Conservation (phyloP, 2,888 invertebrate genomes). For the Siphlonurus alternatus region DNA sequence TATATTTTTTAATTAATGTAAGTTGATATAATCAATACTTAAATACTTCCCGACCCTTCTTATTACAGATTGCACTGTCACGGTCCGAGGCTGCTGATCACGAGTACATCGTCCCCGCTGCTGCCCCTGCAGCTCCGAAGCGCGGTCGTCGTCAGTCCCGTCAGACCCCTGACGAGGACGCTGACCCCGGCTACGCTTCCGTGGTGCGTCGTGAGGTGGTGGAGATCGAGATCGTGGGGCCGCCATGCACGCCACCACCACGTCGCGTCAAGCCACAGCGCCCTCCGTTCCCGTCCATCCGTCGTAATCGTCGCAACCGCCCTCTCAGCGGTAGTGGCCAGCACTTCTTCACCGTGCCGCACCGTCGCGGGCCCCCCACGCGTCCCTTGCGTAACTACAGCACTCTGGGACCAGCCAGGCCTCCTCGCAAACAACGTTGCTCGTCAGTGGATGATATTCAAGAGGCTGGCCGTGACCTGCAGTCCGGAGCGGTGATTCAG, state of each 20-base stretch:
- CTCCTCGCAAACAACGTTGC: slow-evolving; percentile 34
- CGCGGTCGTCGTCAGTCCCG: slow-evolving; percentile 14
- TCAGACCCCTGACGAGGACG: slow-evolving; percentile 13
- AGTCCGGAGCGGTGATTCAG: slow-evolving; percentile 56
- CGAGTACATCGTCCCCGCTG: slow-evolving; percentile 17
- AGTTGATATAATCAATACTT: too few relatives aligned
- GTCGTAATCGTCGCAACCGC: slow-evolving; percentile 24
- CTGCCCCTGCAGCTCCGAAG: slow-evolving; percentile 18
- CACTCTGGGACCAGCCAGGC: slow-evolving; percentile 38
- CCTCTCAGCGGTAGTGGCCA: neutral
- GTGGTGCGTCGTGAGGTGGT: slow-evolving; percentile 40
- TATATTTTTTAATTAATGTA: too few relatives aligned
- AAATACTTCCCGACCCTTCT: too few relatives aligned
- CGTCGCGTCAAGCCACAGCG: slow-evolving; percentile 32
- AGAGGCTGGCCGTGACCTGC: slow-evolving; percentile 34
- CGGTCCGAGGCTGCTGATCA: slow-evolving; percentile 9
- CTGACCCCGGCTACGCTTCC: slow-evolving; percentile 48
- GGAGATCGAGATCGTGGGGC: slow-evolving; percentile 20
- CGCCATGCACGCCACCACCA: slow-evolving; percentile 43
- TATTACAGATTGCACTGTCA: too few relatives aligned
- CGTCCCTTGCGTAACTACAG: slow-evolving; percentile 42
- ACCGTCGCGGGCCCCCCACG: slow-evolving; percentile 31
- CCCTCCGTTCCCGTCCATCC: slow-evolving; percentile 17
- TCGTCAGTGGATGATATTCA: slow-evolving; percentile 6
- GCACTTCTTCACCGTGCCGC: slow-evolving; percentile 52